Base-by-base conservation (phyloP, 2,113 vertebrate species). In the Callaeas wilsoni region DNA sequence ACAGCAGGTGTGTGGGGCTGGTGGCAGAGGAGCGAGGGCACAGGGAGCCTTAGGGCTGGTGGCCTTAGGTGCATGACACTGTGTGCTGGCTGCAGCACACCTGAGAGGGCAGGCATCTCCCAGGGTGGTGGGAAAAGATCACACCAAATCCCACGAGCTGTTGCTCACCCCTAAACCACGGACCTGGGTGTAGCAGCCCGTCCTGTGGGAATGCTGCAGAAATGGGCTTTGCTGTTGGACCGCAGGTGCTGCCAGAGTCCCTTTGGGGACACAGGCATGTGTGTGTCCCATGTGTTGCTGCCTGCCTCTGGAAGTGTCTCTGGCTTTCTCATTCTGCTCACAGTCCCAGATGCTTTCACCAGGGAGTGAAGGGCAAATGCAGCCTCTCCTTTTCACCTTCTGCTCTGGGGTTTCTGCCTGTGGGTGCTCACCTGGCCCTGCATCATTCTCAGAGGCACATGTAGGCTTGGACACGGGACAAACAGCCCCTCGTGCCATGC, bases 11-110 rank as follows among this genome's bases (percentile, higher is more conserved):
- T 27, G 50, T 26, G 18, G 57, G 41, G 27, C 41, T 53, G 80
- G 56, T 27, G 33, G 57, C 44, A 41, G 0, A 1, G 0, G 1
- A 25, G 46, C 0, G 0, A 75, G 33, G 57, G 35, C 49, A 60
- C 5, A 0, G 35, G 27, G 44, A 64, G 10, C 4, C 0, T 10
- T 0, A 1, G 39, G 22, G 17, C 33, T 78, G 46, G 46, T 32
- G 44, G 30, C 15, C 47, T 44, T 64, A 22, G 21, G 35, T 33
- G 30, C 12, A 1, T 21, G 44, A 47, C 12, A 2, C 10, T 20
- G 22, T 32, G 4, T 35, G 26, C n/a, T 47, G 20, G 25, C 70
- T 21, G 29, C 1, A 6, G 50, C 53, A 3, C 3, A 7, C 50
- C 37, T 76, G 27, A 16, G 3, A 14, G 2, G 7, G 27, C 22